Evolutionary conservation across 2,113 vertebrate species (phyloP).

Genomic region (Xenopus laevis): DNA sequence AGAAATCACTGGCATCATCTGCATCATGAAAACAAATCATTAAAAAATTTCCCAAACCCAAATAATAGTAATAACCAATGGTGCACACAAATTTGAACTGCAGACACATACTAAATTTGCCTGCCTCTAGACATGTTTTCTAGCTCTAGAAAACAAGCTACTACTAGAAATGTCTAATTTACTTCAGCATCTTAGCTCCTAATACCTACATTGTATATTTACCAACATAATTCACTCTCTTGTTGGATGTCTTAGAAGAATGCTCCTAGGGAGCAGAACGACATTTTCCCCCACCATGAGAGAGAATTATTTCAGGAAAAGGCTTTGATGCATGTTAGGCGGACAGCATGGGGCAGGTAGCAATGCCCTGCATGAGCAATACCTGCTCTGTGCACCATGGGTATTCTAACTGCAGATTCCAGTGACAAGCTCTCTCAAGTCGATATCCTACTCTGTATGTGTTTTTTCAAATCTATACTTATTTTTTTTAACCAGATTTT

Average conservation of each 20-base stretch:
- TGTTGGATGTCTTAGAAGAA: slow-evolving; percentile 33
- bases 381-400: slow-evolving; percentile 41
- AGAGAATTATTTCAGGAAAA: slow-evolving; percentile 25
- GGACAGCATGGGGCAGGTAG: slow-evolving; percentile 41
- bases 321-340: slow-evolving; percentile 38
- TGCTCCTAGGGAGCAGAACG: slow-evolving; percentile 24
- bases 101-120: too few relatives aligned
- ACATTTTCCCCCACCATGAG: slow-evolving; percentile 19
- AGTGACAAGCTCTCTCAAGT: slow-evolving; percentile 17
- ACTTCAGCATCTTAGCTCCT: not conserved
- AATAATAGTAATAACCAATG: too few relatives aligned
- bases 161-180: slow-evolving; percentile 7
- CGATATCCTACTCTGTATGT: slow-evolving; percentile 53
- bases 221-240: slow-evolving; percentile 17
- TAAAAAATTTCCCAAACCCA: too few relatives aligned
- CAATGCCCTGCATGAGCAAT: slow-evolving; percentile 26
- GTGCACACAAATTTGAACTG: too few relatives aligned
- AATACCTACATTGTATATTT: slow-evolving; percentile 16
- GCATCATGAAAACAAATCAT: too few relatives aligned
- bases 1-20: slow-evolving; percentile 32
- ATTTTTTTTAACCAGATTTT: slow-evolving; percentile 59
- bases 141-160: not conserved
- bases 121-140: not conserved
- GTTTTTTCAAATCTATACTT: slow-evolving; percentile 73
- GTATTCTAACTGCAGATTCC: slow-evolving; percentile 20